phyloP scores from a whole-genome alignment of 2,797 vertebrate species.

The Chaetophractus vellerosus region DNA sequence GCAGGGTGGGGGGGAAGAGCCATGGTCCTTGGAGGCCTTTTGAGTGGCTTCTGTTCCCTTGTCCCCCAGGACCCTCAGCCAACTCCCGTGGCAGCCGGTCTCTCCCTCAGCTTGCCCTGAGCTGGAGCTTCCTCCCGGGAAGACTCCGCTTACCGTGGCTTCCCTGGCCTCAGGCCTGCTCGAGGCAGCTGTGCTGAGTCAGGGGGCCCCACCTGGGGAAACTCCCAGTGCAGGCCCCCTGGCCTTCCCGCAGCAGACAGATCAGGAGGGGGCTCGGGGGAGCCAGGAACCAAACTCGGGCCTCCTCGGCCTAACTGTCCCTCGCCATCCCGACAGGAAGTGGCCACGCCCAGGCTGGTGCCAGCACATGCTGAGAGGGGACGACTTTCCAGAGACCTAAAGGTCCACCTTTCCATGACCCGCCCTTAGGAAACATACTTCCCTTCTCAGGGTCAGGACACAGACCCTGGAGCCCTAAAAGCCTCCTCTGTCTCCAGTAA shows the following conservation, averaged over 20 bases:
- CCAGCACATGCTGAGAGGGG: background rate
- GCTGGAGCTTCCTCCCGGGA: background rate
- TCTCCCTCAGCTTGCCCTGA: background rate
- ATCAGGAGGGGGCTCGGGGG: rapidly evolving
- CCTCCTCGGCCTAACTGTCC: background rate
- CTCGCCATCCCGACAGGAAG: background rate
- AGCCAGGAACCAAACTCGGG: background rate
- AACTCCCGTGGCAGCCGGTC: background rate
- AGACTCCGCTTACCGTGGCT: background rate
- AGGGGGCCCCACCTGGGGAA: background rate
- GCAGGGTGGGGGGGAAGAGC: background rate
- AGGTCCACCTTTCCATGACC: background rate
- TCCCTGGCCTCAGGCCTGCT: background rate
- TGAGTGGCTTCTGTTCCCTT: background rate
- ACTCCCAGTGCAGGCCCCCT: background rate
- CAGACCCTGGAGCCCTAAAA: background rate
- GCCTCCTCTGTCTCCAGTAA: background rate
- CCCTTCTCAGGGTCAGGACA: background rate
- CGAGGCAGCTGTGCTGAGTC: background rate
- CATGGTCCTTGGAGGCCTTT: background rate
- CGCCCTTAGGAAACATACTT: background rate
- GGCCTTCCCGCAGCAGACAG: background rate
- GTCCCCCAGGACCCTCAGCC: background rate
- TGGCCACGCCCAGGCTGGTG: background rate
- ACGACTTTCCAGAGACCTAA: background rate